A percentile compares a stretch with the other conserved stretches of the same genome.
phyloP scores from a whole-genome alignment of 2,888 invertebrate species.

The Hirtodrosophila cameraria region DNA sequence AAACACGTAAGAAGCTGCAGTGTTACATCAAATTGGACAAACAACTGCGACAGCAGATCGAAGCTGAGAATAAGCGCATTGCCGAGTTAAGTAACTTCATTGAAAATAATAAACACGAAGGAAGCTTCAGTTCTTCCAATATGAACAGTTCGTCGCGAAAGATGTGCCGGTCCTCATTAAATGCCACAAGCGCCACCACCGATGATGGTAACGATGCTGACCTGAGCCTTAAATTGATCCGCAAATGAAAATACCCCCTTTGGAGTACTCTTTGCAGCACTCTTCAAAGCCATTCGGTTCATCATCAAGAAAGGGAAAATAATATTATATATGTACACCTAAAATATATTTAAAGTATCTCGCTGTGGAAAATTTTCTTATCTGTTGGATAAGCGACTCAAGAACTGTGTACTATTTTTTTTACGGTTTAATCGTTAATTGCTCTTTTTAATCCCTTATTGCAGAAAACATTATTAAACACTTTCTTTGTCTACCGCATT shows the following conservation, averaged over 20 bases:
- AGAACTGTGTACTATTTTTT: conserved; percentile 11
- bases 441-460: conserved; percentile 14
- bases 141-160: neutral
- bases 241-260: too few species aligned
- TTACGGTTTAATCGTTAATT: conserved; percentile 19
- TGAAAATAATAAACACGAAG: conserved; percentile 9
- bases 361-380: too few species aligned
- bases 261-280: too few species aligned
- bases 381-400: conserved; percentile 4
- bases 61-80: conserved; percentile 35
- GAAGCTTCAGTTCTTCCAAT: conserved; percentile 6
- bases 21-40: conserved; percentile 49
- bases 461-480: conserved; percentile 4
- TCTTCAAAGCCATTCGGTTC: too few species aligned
- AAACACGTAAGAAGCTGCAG: conserved; percentile 27
- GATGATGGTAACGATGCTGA: conserved; percentile 8
- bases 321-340: too few species aligned
- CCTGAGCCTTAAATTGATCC: neutral
- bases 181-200: conserved; percentile 23
- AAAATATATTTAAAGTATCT: too few species aligned
- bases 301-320: too few species aligned
- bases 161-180: conserved; percentile 24
- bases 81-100: conserved; percentile 25
- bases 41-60: conserved; percentile 31
- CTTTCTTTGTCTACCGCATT: conserved; percentile 25